phyloP scores from a whole-genome alignment of 2,113 vertebrate species.

The Mirza zaza region DNA sequence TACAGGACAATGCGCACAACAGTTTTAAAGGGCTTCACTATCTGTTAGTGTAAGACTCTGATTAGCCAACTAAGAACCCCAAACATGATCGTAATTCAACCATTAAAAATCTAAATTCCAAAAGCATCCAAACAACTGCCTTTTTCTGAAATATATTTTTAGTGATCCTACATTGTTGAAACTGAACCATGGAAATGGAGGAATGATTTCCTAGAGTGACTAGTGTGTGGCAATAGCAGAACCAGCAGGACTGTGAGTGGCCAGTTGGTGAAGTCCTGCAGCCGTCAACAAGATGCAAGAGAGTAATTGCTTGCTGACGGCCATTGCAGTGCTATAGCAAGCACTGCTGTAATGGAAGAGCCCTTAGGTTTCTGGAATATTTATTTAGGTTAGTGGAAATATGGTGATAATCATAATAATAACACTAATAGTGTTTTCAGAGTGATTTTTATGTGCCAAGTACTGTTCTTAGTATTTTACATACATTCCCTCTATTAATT shows the following conservation, averaged over 20 bases:
- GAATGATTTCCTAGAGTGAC: too few relatives aligned
- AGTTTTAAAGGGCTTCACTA: background rate
- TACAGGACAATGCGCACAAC: background rate
- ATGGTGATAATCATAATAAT: background rate
- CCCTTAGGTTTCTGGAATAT: background rate
- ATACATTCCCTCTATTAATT: background rate
- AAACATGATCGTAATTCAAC: background rate
- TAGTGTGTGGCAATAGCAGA: background rate
- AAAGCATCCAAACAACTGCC: background rate
- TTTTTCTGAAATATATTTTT: background rate
- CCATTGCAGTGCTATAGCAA: background rate
- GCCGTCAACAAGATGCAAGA: background rate
- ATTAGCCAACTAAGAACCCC: background rate
- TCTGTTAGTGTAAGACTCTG: background rate
- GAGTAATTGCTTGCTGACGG: fast-evolving
- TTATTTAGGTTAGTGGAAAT: background rate
- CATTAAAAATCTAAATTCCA: background rate
- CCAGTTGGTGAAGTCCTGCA: background rate
- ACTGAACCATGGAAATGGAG: background rate
- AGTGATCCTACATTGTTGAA: background rate
- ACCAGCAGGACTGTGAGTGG: background rate
- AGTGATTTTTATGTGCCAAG: background rate
- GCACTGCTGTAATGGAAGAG: background rate
- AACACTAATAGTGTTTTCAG: background rate
- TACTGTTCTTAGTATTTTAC: background rate